Conservation (phyloP, 37 sponge, comb jelly and placozoan genomes). For the Eunapius fragilis region DNA sequence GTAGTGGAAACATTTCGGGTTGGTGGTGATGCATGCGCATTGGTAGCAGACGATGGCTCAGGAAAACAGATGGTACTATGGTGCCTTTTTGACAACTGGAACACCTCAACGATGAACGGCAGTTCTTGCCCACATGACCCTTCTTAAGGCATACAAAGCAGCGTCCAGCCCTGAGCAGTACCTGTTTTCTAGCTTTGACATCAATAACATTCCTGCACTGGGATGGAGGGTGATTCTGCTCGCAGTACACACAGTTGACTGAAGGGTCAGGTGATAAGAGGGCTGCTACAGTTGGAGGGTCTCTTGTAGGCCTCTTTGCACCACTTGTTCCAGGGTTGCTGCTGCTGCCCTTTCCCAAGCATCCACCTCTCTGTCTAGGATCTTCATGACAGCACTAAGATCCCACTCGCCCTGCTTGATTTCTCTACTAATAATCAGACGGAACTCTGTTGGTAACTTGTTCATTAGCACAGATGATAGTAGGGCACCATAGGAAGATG, state of each 20-base stretch:
- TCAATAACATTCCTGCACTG: neutral
- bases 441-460: constrained; percentile 28
- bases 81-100: neutral
- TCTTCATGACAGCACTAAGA: constrained; percentile 10
- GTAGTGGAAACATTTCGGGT: neutral
- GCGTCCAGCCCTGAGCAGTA: constrained; percentile 7
- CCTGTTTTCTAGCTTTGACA: neutral
- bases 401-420: constrained; percentile 24
- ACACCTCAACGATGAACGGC: neutral
- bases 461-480: constrained; percentile 13
- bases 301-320: neutral
- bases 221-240: neutral
- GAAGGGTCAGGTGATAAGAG: neutral
- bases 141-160: constrained; percentile 14
- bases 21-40: neutral
- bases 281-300: neutral
- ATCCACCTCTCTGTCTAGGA: constrained; percentile 11
- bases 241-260: constrained; percentile 4
- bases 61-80: neutral
- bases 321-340: neutral
- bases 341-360: constrained; percentile 24
- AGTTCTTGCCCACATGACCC: neutral
- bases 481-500: constrained; percentile 31
- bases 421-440: constrained; percentile 16
- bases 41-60: neutral